phyloP scores from a whole-genome alignment of 2,797 vertebrate genomes.

The Vultur gryphus region DNA sequence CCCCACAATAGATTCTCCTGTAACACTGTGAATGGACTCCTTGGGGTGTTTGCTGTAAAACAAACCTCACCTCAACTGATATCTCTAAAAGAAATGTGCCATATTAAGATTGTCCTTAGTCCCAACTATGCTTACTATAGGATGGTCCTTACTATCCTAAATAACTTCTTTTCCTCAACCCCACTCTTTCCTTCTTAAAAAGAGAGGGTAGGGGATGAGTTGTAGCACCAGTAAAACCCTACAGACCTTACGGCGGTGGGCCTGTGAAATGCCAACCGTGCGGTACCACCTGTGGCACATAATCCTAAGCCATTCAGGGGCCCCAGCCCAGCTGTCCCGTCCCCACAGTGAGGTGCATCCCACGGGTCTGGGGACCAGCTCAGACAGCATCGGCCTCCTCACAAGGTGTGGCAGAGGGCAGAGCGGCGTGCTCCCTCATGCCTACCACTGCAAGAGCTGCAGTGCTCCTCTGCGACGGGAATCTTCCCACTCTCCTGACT shows the following conservation, averaged over 20 bases:
- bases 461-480: fast-evolving
- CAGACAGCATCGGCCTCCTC: background rate
- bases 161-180: background rate
- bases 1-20: background rate
- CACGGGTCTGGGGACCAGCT: background rate
- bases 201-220: background rate
- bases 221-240: background rate
- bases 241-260: fast-evolving
- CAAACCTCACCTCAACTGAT: background rate
- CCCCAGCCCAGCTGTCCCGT: background rate
- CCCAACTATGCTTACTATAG: background rate
- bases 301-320: background rate
- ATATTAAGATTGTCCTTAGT: background rate
- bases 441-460: background rate
- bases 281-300: fast-evolving
- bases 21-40: background rate
- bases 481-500: background rate
- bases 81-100: background rate
- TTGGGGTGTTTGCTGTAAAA: background rate
- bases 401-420: background rate
- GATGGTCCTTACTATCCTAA: background rate
- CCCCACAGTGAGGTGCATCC: background rate
- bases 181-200: background rate
- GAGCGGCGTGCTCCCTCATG: fast-evolving
- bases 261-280: background rate